Evolutionary conservation across 2,888 invertebrate species (phyloP).

Genomic region (Polietes domitor): DNA sequence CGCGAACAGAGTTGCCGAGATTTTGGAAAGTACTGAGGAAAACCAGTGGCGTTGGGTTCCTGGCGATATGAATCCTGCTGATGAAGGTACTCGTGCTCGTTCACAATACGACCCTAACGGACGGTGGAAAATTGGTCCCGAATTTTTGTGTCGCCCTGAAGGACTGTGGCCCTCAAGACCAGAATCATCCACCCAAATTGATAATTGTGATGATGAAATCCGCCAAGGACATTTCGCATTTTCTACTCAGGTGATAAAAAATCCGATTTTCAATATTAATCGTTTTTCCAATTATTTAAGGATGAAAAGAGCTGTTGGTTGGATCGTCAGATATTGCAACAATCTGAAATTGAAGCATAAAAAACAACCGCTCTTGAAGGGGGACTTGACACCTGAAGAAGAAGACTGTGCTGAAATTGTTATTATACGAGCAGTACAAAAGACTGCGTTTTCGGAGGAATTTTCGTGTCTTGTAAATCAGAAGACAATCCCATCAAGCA

Average conservation of each 20-base stretch:
- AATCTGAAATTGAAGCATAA: not conserved
- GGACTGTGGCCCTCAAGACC: slow-evolving; percentile 8
- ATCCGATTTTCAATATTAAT: not conserved
- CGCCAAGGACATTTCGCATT: not conserved
- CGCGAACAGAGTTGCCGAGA: slow-evolving; percentile 60
- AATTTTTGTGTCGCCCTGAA: slow-evolving; percentile 10
- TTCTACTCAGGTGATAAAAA: not conserved
- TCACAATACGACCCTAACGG: slow-evolving; percentile 16
- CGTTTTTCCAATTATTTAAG: not conserved
- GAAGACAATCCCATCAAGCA: not conserved
- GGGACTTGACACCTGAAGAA: slow-evolving; percentile 26
- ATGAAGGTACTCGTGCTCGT: slow-evolving; percentile 46
- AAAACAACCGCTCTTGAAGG: not conserved
- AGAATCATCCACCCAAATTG: not conserved
- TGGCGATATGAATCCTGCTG: slow-evolving; percentile 50
- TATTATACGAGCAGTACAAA: not conserved
- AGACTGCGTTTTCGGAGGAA: not conserved
- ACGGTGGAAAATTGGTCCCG: slow-evolving; percentile 46
- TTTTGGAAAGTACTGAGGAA: slow-evolving; percentile 18
- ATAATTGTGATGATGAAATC: not conserved
- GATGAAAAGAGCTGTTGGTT: not conserved
- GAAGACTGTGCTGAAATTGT: not conserved
- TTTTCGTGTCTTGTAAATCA: not conserved
- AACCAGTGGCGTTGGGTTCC: slow-evolving; percentile 59
- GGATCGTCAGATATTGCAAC: not conserved